Evolutionary conservation across 2,888 invertebrate species (phyloP).

Genomic region (Hipparchia semele): DNA sequence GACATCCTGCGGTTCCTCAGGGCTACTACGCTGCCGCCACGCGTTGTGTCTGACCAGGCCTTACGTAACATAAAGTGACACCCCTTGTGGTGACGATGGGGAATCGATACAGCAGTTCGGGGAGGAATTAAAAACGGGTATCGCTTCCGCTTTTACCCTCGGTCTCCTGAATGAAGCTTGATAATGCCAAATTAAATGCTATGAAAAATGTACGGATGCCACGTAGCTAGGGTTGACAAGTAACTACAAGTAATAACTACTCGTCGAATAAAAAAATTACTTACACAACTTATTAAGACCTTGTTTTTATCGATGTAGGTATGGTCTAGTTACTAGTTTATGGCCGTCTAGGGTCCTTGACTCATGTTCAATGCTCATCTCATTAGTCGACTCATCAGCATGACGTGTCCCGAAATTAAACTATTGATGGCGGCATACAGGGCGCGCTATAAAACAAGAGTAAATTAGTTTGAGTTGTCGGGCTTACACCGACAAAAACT

Average conservation of each 20-base stretch:
- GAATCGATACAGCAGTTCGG: conserved; percentile 65
- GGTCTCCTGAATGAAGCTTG: conserved; percentile 49
- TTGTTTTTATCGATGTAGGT: too few species aligned
- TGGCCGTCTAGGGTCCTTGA: too few species aligned
- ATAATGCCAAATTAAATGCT: conserved; percentile 38
- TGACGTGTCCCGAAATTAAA: too few species aligned
- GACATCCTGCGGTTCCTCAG: neutral
- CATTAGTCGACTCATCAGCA: too few species aligned
- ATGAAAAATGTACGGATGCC: conserved; percentile 25
- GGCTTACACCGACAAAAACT: too few species aligned
- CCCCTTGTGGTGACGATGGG: conserved; percentile 67
- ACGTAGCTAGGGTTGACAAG: conserved; percentile 8
- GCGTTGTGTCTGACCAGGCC: neutral
- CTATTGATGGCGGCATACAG: too few species aligned
- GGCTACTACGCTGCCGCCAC: neutral
- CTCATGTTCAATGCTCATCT: too few species aligned
- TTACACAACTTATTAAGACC: too few species aligned
- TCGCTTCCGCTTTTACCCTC: conserved; percentile 72
- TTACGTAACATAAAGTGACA: conserved; percentile 51
- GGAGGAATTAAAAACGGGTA: conserved; percentile 74
- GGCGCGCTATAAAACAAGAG: too few species aligned
- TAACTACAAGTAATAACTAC: too few species aligned
- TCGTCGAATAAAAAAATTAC: too few species aligned
- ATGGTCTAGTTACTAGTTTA: neutral
- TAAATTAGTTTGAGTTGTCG: too few species aligned